A percentile compares a stretch with the other conserved stretches of the same genome.
phyloP scores from a whole-genome alignment of 2,113 vertebrate genomes.

The Equus przewalskii region DNA sequence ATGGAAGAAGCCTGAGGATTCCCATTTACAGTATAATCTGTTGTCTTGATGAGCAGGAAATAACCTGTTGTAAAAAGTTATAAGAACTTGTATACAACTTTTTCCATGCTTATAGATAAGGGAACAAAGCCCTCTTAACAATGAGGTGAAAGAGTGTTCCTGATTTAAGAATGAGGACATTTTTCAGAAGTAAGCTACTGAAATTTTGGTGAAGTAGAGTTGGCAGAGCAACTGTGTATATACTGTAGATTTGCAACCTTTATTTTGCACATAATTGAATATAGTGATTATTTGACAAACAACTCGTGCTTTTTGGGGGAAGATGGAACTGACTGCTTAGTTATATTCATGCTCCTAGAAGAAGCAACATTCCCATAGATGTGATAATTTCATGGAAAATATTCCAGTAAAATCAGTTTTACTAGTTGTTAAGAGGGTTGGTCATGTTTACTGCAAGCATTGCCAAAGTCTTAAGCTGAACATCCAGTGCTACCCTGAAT shows the following conservation, averaged over 20 bases:
- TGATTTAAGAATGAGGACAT: not conserved
- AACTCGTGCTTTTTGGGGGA: not conserved
- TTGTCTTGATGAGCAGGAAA: not conserved
- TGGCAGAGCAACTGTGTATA: not conserved
- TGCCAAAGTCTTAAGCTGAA: not conserved
- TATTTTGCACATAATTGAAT: not conserved
- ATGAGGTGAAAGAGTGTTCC: not conserved
- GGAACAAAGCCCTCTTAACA: not conserved
- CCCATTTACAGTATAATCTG: not conserved
- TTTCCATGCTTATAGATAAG: not conserved
- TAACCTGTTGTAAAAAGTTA: not conserved
- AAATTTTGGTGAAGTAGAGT: not conserved
- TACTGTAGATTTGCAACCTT: not conserved
- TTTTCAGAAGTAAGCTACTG: not conserved
- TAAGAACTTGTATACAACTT: not conserved
- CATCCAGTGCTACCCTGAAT: not conserved
- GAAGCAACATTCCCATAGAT: not conserved
- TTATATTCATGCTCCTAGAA: not conserved
- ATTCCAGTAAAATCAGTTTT: not conserved
- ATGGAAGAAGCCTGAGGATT: not conserved
- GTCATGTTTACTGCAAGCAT: not conserved
- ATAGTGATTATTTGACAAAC: not conserved
- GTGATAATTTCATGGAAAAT: not conserved
- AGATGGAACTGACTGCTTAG: not conserved
- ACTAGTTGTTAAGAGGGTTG: not conserved